Evolutionary conservation across 2,113 vertebrate genomes (phyloP).

Genomic region (Sander vitreus): DNA sequence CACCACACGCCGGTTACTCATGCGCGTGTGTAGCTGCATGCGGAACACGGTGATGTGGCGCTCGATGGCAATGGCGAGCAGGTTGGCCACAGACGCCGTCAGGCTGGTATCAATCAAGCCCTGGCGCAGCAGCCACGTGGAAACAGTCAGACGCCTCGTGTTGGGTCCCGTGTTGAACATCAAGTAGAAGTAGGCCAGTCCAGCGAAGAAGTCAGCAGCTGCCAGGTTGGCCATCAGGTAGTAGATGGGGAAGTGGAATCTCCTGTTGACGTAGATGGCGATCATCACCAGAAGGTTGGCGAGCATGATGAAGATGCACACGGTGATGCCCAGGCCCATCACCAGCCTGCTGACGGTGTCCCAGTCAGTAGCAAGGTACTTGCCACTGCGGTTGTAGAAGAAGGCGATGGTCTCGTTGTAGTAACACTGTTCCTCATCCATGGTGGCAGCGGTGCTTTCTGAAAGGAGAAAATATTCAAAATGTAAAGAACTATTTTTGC

Average conservation of each 20-base stretch:
- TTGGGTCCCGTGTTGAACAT: conserved; percentile 99
- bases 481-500: not conserved
- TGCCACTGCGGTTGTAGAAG: conserved; percentile 98
- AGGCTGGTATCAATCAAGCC: conserved; percentile 98
- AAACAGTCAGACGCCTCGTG: conserved; percentile 94
- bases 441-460: conserved; percentile 58
- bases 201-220: conserved; percentile 98
- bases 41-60: conserved; percentile 98
- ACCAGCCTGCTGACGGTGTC: conserved; percentile 96
- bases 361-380: conserved; percentile 94
- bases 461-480: conserved; percentile 36
- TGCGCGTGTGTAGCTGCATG: conserved; percentile 98
- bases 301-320: conserved; percentile 99
- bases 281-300: conserved; percentile 99
- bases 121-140: conserved; percentile 97
- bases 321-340: conserved; percentile 98
- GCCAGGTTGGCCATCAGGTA: conserved; percentile 99
- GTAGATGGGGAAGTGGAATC: conserved; percentile 99
- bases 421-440: conserved; percentile 93
- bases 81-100: conserved; percentile 96
- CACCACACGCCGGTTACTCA: conserved; percentile 97
- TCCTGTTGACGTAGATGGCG: conserved; percentile 97
- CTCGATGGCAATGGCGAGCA: conserved; percentile 97
- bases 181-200: conserved; percentile 98
- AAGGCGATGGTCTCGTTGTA: conserved; percentile 99